phyloP scores from a whole-genome alignment of 1,140 invertebrate genomes.

The Papilio glaucus region DNA sequence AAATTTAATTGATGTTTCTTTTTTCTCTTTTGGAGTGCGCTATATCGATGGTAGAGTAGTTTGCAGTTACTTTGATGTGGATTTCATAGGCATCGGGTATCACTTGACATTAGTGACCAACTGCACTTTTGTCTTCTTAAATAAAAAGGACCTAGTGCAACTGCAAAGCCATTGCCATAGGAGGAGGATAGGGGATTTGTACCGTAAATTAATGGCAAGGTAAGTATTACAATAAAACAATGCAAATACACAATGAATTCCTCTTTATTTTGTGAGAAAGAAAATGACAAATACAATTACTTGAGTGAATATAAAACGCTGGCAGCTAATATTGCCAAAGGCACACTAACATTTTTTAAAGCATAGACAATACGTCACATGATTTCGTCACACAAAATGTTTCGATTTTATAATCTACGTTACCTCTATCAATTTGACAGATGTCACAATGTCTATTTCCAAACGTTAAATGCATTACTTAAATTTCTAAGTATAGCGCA shows the following conservation, averaged over 20 bases:
- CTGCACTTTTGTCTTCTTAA: too few species aligned
- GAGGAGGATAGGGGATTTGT: background rate
- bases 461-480: conserved; percentile 48
- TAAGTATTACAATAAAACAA: conserved; percentile 44
- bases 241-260: conserved; percentile 73
- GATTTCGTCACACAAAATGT: conserved; percentile 14
- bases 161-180: too few species aligned
- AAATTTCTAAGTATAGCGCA: conserved; percentile 47
- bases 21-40: too few species aligned
- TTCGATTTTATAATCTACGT: conserved; percentile 2
- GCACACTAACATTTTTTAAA: conserved; percentile 58
- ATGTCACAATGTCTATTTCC: conserved; percentile 37
- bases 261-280: conserved; percentile 71
- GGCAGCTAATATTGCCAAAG: conserved; percentile 58
- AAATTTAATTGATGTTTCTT: too few species aligned
- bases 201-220: too few species aligned
- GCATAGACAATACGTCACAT: conserved; percentile 47
- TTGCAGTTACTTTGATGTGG: too few species aligned
- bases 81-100: too few species aligned
- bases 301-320: conserved; percentile 59
- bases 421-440: conserved; percentile 36
- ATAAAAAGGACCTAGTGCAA: too few species aligned
- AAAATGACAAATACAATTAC: conserved; percentile 65
- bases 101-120: too few species aligned
- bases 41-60: too few species aligned